Conservation (phyloP, 2,888 invertebrate species). For the Temnothorax ravouxi region DNA sequence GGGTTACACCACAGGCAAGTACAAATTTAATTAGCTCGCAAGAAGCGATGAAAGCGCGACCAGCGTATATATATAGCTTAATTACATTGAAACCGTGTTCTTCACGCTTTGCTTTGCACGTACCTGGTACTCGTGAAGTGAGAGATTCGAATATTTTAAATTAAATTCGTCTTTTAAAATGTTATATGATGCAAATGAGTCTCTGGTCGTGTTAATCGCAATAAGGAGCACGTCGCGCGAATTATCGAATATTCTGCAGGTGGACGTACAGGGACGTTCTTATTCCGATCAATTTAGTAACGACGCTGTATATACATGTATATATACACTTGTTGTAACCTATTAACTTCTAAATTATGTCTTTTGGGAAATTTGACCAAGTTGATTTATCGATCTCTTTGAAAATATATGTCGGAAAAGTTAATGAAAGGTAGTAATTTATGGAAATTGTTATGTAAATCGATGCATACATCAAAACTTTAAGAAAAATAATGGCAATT, state of each 20-base stretch:
- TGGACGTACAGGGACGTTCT: not conserved
- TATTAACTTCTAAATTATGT: conserved; percentile 27
- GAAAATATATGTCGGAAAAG: not conserved
- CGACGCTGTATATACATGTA: not conserved
- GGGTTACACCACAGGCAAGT: conserved; percentile 33
- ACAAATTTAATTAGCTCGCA: conserved; percentile 62
- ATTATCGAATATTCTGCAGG: conserved; percentile 2
- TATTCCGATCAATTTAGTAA: conserved; percentile 28
- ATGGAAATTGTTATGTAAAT: not conserved
- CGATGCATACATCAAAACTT: not conserved
- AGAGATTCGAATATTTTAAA: conserved; percentile 44
- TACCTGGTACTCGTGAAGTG: not conserved
- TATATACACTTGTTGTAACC: not conserved
- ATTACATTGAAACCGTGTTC: conserved; percentile 56
- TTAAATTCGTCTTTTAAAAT: conserved; percentile 12
- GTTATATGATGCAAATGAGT: not conserved
- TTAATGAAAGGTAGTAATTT: conserved; percentile 9
- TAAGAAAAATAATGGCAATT: not conserved
- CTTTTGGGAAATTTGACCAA: conserved; percentile 38
- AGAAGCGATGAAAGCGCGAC: conserved; percentile 53
- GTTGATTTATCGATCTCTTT: conserved; percentile 5
- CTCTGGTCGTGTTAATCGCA: not conserved
- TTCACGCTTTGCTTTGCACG: not conserved
- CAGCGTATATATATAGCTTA: conserved; percentile 44
- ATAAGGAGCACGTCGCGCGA: not conserved